Percentiles rank a stretch among this genome's conserved stretches.
Conservation (phyloP, 2,888 invertebrate species). For the Autographa gamma region DNA sequence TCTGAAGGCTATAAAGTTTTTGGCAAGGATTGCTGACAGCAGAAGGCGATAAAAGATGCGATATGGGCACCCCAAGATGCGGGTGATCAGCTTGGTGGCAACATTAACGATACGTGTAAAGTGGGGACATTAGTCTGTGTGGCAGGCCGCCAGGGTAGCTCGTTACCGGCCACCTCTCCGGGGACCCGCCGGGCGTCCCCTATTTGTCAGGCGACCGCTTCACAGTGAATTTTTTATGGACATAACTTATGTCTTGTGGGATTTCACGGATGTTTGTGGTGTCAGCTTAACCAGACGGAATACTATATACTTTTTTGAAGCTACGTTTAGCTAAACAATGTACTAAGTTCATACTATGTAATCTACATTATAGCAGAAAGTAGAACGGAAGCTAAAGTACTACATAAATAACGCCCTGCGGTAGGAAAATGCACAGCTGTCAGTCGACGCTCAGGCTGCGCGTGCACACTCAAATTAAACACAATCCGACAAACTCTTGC, state of each 20-base stretch:
- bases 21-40: conserved; percentile 27
- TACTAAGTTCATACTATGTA: conserved; percentile 9
- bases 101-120: conserved; percentile 74
- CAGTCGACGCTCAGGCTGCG: conserved; percentile 57
- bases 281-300: conserved; percentile 43
- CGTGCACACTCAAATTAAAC: conserved; percentile 75
- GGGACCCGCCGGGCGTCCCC: conserved; percentile 69
- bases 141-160: conserved; percentile 60
- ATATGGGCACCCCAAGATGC: conserved; percentile 49
- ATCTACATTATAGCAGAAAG: conserved; percentile 27
- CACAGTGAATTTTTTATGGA: conserved; percentile 70
- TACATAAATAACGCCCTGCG: conserved; percentile 51
- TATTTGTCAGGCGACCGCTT: conserved; percentile 72
- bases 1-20: conserved; percentile 25
- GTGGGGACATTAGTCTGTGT: conserved; percentile 71
- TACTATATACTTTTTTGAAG: conserved; percentile 22
- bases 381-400: conserved; percentile 41
- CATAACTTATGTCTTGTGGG: conserved; percentile 58
- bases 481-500: conserved; percentile 75
- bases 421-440: conserved; percentile 60
- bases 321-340: not conserved
- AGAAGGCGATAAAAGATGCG: conserved; percentile 31
- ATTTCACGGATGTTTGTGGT: conserved; percentile 45
- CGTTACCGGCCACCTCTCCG: conserved; percentile 70
- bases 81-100: conserved; percentile 58